Conservation (phyloP, 2,797 vertebrate genomes). For the Choloepus didactylus region DNA sequence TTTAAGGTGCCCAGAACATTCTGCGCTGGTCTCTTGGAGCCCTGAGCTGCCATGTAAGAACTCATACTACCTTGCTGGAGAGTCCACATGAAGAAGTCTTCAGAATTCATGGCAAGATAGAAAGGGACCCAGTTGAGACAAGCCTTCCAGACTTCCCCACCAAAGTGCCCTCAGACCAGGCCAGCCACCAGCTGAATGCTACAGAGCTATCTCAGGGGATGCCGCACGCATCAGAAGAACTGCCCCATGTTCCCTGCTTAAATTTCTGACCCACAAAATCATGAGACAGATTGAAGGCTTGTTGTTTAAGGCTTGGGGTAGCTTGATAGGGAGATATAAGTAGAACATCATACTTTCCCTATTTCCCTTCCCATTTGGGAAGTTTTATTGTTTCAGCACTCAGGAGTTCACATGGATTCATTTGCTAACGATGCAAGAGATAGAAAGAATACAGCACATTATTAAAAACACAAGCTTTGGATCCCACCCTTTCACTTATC, state of each 20-base stretch:
- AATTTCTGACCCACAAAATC: background rate
- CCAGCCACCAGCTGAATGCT: background rate
- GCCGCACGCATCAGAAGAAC: background rate
- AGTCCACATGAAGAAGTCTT: background rate
- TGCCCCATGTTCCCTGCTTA: background rate
- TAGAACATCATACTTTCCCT: background rate
- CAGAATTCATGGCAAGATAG: background rate
- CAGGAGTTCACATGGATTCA: background rate
- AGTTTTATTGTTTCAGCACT: constrained; percentile 38
- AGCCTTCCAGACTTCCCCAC: background rate
- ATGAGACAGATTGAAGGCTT: background rate
- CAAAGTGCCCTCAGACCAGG: background rate
- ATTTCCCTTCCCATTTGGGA: background rate
- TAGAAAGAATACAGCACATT: background rate
- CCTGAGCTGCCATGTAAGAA: background rate
- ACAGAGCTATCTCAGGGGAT: background rate
- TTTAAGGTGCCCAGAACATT: background rate
- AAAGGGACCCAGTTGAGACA: background rate
- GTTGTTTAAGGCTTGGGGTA: background rate
- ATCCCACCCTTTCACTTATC: background rate
- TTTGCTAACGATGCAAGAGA: background rate
- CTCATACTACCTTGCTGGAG: background rate
- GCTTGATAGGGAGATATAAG: background rate
- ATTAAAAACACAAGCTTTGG: background rate
- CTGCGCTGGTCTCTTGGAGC: background rate